phyloP scores from a whole-genome alignment of 2,888 invertebrate genomes.

The Cryptocheilus praepositus region DNA sequence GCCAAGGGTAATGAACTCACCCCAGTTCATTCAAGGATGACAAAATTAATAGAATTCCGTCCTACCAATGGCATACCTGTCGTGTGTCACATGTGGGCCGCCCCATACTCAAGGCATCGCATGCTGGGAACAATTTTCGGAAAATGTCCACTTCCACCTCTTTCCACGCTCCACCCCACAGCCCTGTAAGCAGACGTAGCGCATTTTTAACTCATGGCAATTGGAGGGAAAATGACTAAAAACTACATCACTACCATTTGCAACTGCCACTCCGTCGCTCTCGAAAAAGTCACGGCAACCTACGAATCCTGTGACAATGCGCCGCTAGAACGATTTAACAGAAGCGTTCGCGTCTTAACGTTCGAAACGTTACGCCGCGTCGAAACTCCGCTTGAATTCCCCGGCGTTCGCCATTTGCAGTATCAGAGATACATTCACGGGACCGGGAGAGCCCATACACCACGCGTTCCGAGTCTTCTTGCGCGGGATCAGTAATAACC shows the following conservation, averaged over 20 bases:
- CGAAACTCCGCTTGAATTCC: conserved; percentile 13
- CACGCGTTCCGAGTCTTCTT: conserved; percentile 57
- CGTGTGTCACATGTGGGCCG: conserved; percentile 21
- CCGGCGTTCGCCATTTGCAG: conserved; percentile 30
- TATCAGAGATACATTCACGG: conserved; percentile 22
- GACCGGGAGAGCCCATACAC: conserved; percentile 53
- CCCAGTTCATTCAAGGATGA: conserved; percentile 40
- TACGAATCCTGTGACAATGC: no score
- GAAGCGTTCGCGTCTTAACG: background rate
- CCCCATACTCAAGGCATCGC: conserved; percentile 27
- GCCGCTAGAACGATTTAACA: no score
- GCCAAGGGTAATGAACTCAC: conserved; percentile 42
- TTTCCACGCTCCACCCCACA: no score
- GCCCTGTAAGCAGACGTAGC: no score
- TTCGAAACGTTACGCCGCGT: background rate
- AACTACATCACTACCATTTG: background rate
- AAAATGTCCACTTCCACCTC: conserved; percentile 20
- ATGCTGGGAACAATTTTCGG: conserved; percentile 30
- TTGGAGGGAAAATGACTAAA: background rate
- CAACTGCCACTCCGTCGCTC: no score
- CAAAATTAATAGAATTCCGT: conserved; percentile 41
- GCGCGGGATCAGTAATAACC: conserved; percentile 70
- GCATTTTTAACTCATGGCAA: background rate
- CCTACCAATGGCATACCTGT: conserved; percentile 27
- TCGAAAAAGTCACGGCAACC: no score